These are phyloP conservation scores for Coboldia fuscipes DNA, from an alignment of 1,140 invertebrate genomes.

Conservation along the genomic window DNA sequence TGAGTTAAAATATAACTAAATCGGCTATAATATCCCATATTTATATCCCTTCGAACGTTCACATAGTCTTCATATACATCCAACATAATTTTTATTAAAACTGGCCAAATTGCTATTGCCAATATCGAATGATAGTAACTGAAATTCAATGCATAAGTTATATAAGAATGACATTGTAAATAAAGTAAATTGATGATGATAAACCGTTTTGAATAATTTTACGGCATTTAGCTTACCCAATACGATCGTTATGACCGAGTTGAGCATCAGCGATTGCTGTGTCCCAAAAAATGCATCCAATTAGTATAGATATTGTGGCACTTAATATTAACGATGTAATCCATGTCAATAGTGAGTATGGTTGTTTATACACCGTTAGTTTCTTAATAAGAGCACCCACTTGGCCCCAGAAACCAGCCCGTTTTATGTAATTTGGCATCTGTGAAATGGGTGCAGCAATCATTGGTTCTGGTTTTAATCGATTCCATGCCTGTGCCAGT, in stretches of 20 bases:
- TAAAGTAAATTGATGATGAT: no score
- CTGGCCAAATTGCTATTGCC: conserved; percentile 52
- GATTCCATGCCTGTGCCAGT: conserved; percentile 46
- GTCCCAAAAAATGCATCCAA: conserved; percentile 80
- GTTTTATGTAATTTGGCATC: conserved; percentile 16
- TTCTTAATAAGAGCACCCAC: conserved; percentile 15
- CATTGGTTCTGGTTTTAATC: conserved; percentile 20
- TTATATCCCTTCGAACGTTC: conserved; percentile 55
- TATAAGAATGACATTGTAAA: no score
- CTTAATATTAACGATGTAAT: conserved; percentile 53
- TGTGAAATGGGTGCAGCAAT: conserved; percentile 17
- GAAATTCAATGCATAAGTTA: no score
- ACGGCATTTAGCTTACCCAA: conserved; percentile 26
- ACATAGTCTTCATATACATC: conserved; percentile 44
- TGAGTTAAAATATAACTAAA: conserved; percentile 46
- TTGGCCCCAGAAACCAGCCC: conserved; percentile 24
- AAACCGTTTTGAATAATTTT: background rate
- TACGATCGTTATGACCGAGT: conserved; percentile 45
- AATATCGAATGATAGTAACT: conserved; percentile 61
- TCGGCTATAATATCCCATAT: conserved; percentile 55
- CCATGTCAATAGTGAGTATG: conserved; percentile 60
- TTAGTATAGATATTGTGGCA: conserved; percentile 54
- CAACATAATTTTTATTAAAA: conserved; percentile 41
- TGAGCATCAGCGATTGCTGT: conserved; percentile 50
- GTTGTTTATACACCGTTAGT: conserved; percentile 58